A percentile compares a stretch with the other conserved stretches of the same genome.
Conservation (phyloP, 2,113 vertebrate species). For the Mystacornis crossleyi region DNA sequence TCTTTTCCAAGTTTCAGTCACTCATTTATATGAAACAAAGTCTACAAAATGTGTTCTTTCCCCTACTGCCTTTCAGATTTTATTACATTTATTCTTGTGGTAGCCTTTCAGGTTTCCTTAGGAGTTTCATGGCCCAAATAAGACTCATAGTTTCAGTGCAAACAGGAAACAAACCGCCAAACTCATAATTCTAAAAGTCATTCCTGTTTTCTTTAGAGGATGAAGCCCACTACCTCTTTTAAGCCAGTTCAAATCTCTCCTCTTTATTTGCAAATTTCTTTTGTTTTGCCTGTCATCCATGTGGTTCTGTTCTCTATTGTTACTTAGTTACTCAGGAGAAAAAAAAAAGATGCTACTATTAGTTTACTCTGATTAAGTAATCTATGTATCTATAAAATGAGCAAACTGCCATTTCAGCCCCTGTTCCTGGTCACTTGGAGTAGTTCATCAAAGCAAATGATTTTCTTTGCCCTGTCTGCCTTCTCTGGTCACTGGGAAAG, state of each 20-base stretch:
- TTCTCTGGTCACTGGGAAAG: conserved; percentile 10
- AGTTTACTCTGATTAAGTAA: neutral
- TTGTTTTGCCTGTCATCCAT: neutral
- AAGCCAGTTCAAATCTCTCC: neutral
- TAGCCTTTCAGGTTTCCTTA: neutral
- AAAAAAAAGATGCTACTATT: neutral
- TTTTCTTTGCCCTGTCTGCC: neutral
- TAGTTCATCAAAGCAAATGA: neutral
- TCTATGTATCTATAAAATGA: neutral
- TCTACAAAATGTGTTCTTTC: neutral
- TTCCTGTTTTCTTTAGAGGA: neutral
- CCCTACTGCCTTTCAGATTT: neutral
- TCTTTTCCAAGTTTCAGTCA: neutral
- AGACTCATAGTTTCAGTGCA: neutral
- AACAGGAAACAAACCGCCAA: neutral
- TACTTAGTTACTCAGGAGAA: neutral
- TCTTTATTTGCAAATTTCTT: neutral
- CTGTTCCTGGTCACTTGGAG: neutral
- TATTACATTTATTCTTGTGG: neutral
- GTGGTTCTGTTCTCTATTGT: neutral
- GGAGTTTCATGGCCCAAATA: neutral
- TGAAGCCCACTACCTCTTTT: neutral
- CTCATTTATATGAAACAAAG: neutral
- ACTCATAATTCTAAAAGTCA: neutral
- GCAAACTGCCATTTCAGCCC: neutral